Base-by-base conservation (phyloP, 2,888 invertebrate genomes). In the Agrypnus murinus region DNA sequence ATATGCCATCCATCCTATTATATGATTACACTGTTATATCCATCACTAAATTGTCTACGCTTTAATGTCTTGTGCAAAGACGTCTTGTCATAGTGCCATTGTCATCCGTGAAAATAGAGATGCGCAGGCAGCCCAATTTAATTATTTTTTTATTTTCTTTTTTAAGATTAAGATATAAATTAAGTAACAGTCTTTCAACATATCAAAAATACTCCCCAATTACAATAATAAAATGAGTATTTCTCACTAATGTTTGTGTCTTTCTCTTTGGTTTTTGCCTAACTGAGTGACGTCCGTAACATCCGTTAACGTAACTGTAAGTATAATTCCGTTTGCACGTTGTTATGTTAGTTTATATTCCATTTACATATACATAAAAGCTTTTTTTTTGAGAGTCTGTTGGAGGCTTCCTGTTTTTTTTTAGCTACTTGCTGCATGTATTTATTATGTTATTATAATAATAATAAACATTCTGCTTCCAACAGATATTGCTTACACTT, bases 241-340 rank as follows among this genome's bases (percentile, higher is more conserved):
- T 74, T 77, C 77, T 78, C 76, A 81, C 79, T 81, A 82, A 81
- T 82, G 78, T 80, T 73, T 83, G 82, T 86, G 85, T 86, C 84
- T 86, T 86, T 86, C 86, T 86, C 86, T 86, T 85, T 86, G 86
- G 85, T 86, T 86, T 85, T 85, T 86, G 85, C 86, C 85, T 85
- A 84, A 85, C 84, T 83, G 86, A 86, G 86, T 86, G 86, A 83
- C 85, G 85, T 84, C 84, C 83, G 82, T 85, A 84, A 84, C 84
- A 80, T 78, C 83, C 80, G 80, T 81, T 81, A 83, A 82, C 79
- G 79, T 82, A 84, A 84, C 84, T 85, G 85, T 85, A 85, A 85
- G 86, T 86, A 86, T 85, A 81, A 82, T 79, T 79, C 75, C 76
- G 75, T 79, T 77, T 71, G 74, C 74, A 75, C 74, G 76, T 74